These are phyloP conservation scores for Noctua pronuba DNA, from an alignment of 2,888 invertebrate genomes.

Conservation along the genomic window DNA sequence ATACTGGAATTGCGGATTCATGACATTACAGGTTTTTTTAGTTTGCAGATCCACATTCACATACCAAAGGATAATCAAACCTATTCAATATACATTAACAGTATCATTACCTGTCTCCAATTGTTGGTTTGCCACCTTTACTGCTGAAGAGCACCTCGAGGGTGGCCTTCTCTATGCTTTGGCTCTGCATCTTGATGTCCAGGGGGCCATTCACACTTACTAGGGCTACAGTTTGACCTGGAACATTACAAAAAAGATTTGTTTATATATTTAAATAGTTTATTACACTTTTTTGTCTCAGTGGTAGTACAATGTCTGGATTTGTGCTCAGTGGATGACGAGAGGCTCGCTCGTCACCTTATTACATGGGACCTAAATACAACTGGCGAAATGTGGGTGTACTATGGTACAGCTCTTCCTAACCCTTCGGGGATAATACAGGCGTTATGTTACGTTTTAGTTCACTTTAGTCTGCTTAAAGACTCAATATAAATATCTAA, in stretches of 20 bases:
- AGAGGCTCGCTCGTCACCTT: no score
- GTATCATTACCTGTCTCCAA: conserved; percentile 79
- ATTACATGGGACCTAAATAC: not conserved
- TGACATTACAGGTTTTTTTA: no score
- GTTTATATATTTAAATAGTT: not conserved
- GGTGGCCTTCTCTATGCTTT: conserved; percentile 94
- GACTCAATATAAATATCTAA: not conserved
- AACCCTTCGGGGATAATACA: not conserved
- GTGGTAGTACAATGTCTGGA: no score
- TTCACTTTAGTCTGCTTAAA: no score
- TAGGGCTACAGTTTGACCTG: conserved; percentile 94
- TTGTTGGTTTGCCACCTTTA: conserved; percentile 93
- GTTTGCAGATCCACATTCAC: no score
- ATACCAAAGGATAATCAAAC: no score
- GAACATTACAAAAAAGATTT: conserved; percentile 59
- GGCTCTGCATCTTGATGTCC: conserved; percentile 94
- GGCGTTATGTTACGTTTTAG: not conserved
- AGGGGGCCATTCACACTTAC: conserved; percentile 96
- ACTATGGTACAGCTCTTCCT: not conserved
- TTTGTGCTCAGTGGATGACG: no score
- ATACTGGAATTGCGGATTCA: no score
- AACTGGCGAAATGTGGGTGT: not conserved
- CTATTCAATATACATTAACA: not conserved
- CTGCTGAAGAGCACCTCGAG: conserved; percentile 95
- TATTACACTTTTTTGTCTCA: no score